phyloP scores from a whole-genome alignment of 2,797 vertebrate species.

The Ceryle rudis region DNA sequence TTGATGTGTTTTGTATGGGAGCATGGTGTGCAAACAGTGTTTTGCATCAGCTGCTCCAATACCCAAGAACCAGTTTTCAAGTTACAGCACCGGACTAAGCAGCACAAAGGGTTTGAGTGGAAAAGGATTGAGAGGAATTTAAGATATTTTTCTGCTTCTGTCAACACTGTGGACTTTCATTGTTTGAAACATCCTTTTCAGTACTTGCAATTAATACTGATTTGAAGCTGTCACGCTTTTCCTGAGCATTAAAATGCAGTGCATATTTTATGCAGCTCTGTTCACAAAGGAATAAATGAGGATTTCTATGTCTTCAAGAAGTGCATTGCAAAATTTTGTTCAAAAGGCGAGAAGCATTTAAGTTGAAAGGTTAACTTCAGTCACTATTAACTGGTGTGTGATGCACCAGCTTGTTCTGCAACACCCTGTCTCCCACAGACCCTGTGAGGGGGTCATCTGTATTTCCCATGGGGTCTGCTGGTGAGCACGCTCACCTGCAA shows the following conservation, averaged over 20 bases:
- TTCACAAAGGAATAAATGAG: neutral
- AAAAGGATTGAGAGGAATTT: neutral
- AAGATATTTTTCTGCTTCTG: neutral
- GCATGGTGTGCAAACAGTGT: fast-evolving
- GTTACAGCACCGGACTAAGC: neutral
- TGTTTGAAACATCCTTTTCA: neutral
- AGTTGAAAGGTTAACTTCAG: neutral
- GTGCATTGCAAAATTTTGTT: neutral
- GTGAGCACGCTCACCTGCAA: fast-evolving
- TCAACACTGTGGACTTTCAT: neutral
- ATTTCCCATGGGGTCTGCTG: fast-evolving
- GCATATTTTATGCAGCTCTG: neutral
- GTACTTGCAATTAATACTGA: neutral
- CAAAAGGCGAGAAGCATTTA: neutral
- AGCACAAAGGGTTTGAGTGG: neutral
- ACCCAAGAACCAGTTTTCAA: neutral
- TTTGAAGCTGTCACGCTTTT: neutral
- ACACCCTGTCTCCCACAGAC: fast-evolving
- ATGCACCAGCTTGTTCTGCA: neutral
- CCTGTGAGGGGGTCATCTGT: neutral
- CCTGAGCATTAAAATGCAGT: neutral
- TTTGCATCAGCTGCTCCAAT: neutral
- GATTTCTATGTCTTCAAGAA: neutral
- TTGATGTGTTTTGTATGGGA: fast-evolving
- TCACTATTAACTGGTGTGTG: neutral